A percentile compares a stretch with the other conserved stretches of the same genome.
Evolutionary conservation across 2,888 invertebrate genomes (phyloP).

Genomic region (Graphium colonna): DNA sequence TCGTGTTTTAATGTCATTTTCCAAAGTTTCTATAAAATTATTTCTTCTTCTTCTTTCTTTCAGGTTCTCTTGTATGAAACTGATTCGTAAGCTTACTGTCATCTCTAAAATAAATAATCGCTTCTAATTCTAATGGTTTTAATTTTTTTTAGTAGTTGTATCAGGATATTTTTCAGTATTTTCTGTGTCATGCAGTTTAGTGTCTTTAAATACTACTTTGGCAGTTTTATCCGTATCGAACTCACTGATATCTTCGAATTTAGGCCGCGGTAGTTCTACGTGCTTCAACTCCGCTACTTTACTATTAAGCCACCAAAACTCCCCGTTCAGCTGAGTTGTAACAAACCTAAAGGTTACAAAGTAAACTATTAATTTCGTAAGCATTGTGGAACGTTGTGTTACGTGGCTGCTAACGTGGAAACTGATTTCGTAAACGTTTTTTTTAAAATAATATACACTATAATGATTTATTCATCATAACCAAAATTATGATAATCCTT

Average conservation of each 20-base stretch:
- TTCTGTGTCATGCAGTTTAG: constrained; percentile 25
- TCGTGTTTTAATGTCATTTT: no score
- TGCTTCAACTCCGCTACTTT: constrained; percentile 47
- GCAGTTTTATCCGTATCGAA: constrained; percentile 61
- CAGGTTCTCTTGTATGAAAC: constrained; percentile 1
- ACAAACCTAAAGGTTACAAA: constrained; percentile 40
- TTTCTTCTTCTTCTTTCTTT: no score
- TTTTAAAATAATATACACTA: no score
- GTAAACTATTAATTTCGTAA: constrained; percentile 35
- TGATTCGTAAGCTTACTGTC: constrained; percentile 22
- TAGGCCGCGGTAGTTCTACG: constrained; percentile 41
- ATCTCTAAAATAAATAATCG: constrained; percentile 32
- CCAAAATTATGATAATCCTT: no score
- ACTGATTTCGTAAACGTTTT: no score
- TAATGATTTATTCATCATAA: no score
- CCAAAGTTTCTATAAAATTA: no score
- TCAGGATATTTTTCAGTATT: not conserved
- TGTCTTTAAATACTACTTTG: constrained; percentile 54
- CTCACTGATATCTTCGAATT: constrained; percentile 52
- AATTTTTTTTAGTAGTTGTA: not conserved
- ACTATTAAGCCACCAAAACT: constrained; percentile 68
- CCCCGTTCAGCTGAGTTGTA: constrained; percentile 55
- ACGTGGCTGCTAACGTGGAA: constrained; percentile 30
- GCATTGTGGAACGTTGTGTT: constrained; percentile 39
- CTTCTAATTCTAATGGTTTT: no score